Conservation (phyloP, 2,113 vertebrate genomes). For the Chloropsis hardwickii region DNA sequence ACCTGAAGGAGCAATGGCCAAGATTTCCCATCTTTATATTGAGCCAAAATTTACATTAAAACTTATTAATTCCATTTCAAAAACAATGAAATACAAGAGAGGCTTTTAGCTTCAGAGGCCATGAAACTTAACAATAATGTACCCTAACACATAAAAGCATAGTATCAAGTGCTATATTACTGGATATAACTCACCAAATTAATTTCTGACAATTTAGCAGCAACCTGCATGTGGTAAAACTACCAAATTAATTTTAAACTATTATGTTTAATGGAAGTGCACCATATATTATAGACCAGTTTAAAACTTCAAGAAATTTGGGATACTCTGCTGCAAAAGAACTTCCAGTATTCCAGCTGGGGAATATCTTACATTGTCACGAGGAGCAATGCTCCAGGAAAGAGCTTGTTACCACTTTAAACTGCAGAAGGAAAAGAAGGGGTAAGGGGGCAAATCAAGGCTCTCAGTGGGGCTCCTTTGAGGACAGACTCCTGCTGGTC, state of each 20-base stretch:
- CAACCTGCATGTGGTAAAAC: not conserved
- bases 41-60: not conserved
- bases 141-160: not conserved
- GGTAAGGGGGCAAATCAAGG: not conserved
- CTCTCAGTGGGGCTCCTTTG: not conserved
- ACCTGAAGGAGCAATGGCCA: not conserved
- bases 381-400: not conserved
- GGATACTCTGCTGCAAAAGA: not conserved
- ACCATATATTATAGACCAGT: not conserved
- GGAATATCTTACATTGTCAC: not conserved
- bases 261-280: not conserved
- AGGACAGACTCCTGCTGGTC: not conserved
- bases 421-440: not conserved
- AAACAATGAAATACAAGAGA: not conserved
- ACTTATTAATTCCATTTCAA: slow-evolving; percentile 13
- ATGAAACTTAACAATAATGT: not conserved
- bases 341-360: not conserved
- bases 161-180: not conserved
- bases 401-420: not conserved
- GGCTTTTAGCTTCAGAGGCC: not conserved
- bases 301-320: not conserved
- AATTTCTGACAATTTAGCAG: not conserved
- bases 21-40: not conserved
- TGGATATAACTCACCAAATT: not conserved
- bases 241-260: not conserved